Evolutionary conservation across 2,113 vertebrate species (phyloP).

Genomic region (Tretioscincus oriximinensis): DNA sequence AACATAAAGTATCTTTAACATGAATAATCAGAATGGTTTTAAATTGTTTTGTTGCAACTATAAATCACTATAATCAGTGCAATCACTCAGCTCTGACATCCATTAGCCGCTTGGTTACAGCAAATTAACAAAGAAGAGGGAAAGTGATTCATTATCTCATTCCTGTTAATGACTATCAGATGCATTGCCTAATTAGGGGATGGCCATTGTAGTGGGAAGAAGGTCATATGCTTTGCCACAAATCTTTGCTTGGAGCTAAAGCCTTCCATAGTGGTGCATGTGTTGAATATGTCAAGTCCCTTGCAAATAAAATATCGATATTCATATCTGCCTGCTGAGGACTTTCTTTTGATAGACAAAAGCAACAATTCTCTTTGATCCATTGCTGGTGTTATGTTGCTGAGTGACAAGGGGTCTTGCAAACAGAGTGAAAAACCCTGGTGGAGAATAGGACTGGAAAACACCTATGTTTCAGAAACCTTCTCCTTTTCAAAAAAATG

Average conservation of each 20-base stretch:
- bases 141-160: slow-evolving; percentile 93
- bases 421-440: neutral
- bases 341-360: slow-evolving; percentile 16
- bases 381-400: neutral
- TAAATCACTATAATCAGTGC: slow-evolving; percentile 92
- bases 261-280: slow-evolving; percentile 56
- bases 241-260: slow-evolving; percentile 75
- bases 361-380: neutral
- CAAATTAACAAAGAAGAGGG: slow-evolving; percentile 94
- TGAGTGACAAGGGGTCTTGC: neutral
- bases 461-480: neutral
- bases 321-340: slow-evolving; percentile 38
- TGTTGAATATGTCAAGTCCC: slow-evolving; percentile 61
- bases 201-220: slow-evolving; percentile 84
- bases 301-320: slow-evolving; percentile 58
- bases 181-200: slow-evolving; percentile 91
- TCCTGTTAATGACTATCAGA: slow-evolving; percentile 96
- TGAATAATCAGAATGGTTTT: slow-evolving; percentile 88
- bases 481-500: neutral
- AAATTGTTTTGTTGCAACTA: slow-evolving; percentile 91
- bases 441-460: too few species aligned
- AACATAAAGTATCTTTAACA: slow-evolving; percentile 84
- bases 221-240: slow-evolving; percentile 85
- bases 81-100: slow-evolving; percentile 92
- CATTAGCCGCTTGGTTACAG: slow-evolving; percentile 93